phyloP scores from a whole-genome alignment of 2,797 vertebrate species.

The Darevskia mixta region DNA sequence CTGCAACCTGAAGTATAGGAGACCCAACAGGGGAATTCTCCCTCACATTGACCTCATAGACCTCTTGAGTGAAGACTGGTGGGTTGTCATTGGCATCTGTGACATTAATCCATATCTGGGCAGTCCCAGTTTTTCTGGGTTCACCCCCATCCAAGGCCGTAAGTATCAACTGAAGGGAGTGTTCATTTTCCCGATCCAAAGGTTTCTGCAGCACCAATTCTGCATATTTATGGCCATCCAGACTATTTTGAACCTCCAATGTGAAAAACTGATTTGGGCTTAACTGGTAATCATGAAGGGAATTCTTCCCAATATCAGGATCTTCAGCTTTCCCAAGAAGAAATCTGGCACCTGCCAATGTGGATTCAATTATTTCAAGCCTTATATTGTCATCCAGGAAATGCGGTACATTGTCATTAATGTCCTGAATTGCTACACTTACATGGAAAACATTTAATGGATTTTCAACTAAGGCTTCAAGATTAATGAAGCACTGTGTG shows the following conservation, averaged over 20 bases:
- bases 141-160: conserved; percentile 73
- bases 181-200: conserved; percentile 72
- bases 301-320: conserved; percentile 71
- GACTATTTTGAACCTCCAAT: conserved; percentile 56
- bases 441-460: conserved; percentile 70
- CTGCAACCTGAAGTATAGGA: conserved; percentile 67
- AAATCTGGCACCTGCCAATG: conserved; percentile 56
- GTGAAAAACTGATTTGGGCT: conserved; percentile 64
- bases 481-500: conserved; percentile 56
- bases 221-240: conserved; percentile 59
- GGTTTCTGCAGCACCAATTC: conserved; percentile 68
- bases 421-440: conserved; percentile 75
- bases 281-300: conserved; percentile 73
- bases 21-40: conserved; percentile 72
- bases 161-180: conserved; percentile 64
- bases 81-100: conserved; percentile 79
- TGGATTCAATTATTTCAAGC: conserved; percentile 79
- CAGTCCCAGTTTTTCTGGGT: conserved; percentile 65
- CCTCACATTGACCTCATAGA: conserved; percentile 67
- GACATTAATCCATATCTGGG: conserved; percentile 68
- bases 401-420: conserved; percentile 81
- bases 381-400: conserved; percentile 57
- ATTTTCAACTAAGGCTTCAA: conserved; percentile 73
- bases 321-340: conserved; percentile 75
- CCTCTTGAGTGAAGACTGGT: conserved; percentile 69